These are phyloP conservation scores for Brenthis daphne DNA, from an alignment of 2,888 invertebrate genomes.

Conservation along the genomic window DNA sequence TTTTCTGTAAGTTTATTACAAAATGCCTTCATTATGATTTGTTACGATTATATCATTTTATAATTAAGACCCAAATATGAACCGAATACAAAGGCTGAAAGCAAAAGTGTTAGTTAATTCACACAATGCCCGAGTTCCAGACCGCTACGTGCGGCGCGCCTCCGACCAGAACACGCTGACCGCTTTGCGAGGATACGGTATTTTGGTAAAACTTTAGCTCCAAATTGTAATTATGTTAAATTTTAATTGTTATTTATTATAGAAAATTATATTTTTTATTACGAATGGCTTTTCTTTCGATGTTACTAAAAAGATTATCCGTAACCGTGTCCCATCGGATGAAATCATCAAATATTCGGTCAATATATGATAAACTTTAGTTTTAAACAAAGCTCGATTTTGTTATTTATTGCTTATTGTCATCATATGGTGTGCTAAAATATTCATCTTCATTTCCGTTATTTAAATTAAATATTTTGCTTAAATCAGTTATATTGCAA, in stretches of 20 bases:
- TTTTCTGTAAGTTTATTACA: not conserved
- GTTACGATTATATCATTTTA: not conserved
- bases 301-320: too few species aligned
- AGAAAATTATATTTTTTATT: too few species aligned
- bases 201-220: too few species aligned
- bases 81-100: slow-evolving; percentile 10
- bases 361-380: too few species aligned
- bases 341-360: too few species aligned
- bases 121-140: slow-evolving; percentile 7
- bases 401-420: too few species aligned
- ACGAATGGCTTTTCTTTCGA: too few species aligned
- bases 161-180: not conserved
- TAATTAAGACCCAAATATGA: not conserved
- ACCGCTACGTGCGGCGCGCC: not conserved
- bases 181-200: not conserved
- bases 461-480: slow-evolving; percentile 2
- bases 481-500: not conserved
- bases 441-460: not conserved
- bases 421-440: too few species aligned
- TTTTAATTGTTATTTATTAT: too few species aligned
- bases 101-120: slow-evolving; percentile 11
- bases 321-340: too few species aligned
- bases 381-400: too few species aligned
- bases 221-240: too few species aligned
- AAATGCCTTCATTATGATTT: not conserved